Conservation (phyloP, 2,797 vertebrate genomes). For the Prunella strophiata region DNA sequence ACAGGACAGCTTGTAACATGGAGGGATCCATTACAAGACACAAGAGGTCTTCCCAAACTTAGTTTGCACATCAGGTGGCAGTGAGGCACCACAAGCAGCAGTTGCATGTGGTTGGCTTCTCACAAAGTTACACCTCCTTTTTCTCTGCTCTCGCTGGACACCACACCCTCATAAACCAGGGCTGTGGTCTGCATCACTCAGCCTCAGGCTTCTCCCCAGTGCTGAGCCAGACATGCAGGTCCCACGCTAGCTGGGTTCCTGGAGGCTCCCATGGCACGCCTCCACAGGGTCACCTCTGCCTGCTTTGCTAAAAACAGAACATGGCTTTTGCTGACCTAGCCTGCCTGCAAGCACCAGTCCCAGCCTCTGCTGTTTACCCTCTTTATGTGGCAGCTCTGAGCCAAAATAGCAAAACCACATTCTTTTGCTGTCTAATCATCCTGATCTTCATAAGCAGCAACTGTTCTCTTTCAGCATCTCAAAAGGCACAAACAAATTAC, state of each 20-base stretch:
- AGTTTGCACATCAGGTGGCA: background rate
- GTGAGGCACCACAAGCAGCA: background rate
- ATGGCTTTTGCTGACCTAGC: background rate
- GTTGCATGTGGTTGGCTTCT: background rate
- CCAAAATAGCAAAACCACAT: constrained; percentile 36
- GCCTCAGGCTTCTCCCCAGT: background rate
- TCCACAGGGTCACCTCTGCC: background rate
- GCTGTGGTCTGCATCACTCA: background rate
- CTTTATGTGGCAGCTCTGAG: background rate
- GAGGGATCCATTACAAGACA: background rate
- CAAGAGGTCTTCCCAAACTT: background rate
- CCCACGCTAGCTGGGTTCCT: background rate
- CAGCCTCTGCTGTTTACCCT: background rate
- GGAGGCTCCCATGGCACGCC: background rate
- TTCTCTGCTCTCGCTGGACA: background rate
- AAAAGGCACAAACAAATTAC: background rate
- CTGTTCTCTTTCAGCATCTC: background rate
- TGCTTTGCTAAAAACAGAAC: background rate
- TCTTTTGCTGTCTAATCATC: constrained; percentile 24
- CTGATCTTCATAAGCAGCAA: background rate
- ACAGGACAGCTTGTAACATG: background rate
- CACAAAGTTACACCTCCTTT: background rate
- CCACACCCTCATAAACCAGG: background rate
- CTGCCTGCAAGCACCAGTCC: background rate
- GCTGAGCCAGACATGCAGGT: background rate